Percentiles rank a stretch among this genome's conserved stretches.
phyloP scores from a whole-genome alignment of 2,113 vertebrate species.

The Sitta europaea region DNA sequence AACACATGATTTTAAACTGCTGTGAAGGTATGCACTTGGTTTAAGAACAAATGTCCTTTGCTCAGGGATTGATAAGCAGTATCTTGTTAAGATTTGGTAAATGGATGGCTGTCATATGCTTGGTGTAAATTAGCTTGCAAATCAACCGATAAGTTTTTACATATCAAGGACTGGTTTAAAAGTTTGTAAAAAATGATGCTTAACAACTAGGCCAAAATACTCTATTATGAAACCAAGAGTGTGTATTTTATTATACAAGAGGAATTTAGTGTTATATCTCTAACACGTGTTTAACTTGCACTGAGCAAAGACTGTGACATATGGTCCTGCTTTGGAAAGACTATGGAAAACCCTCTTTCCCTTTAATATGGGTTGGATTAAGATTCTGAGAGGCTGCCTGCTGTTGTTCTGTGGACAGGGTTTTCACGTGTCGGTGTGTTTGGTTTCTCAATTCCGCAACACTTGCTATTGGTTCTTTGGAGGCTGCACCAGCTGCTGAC shows the following conservation, averaged over 20 bases:
- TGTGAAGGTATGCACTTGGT: background rate
- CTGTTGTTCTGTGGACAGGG: background rate
- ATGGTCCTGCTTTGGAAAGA: background rate
- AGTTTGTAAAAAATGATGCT: background rate
- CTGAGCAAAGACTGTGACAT: background rate
- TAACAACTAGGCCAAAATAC: background rate
- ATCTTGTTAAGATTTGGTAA: background rate
- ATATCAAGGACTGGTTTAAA: background rate
- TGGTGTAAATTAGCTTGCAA: background rate
- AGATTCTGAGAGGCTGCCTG: background rate
- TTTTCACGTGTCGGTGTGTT: background rate
- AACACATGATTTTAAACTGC: background rate
- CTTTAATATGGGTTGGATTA: background rate
- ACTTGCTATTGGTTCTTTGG: background rate
- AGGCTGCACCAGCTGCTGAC: background rate
- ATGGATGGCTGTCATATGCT: background rate
- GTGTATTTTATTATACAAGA: background rate
- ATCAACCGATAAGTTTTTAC: background rate
- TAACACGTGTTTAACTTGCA: background rate
- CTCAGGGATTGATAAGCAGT: background rate
- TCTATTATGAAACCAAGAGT: background rate
- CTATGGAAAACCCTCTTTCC: background rate
- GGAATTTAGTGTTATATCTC: background rate
- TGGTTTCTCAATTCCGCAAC: background rate
- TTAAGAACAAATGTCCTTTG: background rate